Base-by-base conservation (phyloP, 2,888 invertebrate species). In the Eupithecia centaureata region DNA sequence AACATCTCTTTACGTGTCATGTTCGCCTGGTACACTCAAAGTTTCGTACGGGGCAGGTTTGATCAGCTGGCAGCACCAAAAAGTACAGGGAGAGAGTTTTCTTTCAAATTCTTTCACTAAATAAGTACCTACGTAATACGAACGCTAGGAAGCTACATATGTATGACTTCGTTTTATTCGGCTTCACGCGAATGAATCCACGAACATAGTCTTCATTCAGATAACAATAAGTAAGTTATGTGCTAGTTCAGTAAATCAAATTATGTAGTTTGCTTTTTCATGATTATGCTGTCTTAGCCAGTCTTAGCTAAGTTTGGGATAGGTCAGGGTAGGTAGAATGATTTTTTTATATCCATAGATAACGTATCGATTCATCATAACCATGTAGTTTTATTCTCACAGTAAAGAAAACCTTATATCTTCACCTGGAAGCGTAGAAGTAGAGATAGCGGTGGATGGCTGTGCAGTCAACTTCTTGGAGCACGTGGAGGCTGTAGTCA, bases 401-500 rank as follows among this genome's bases (percentile, higher is more conserved):
- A 75, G 73, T 5, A 30, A 58, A 15, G 63, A 61, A 42, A 68
- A 68, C 27, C 57, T 68, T 0, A 71, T 91, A 54, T 80, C 77
- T 42, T 81, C 90, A 2, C 76, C 77, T 27, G 82, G 83, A 60
- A 78, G 77, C 30, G 73, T 86, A 1, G 79, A 82, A 28, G 76
- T 91, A n/a, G 56, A 77, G 56, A 94, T 97, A 76, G 68, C 86
- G 32, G 94, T 95, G 1, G 86, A 91, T 59, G 94, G 93, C 32
- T 97, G 97, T 81, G 77, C 79, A 38, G 90, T 98, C 22, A 94
- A 94, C 71, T 97, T 94, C 86, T 86, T 98, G 76, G 98, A 99
- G 86, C 98, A 98, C 85, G 96, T 98, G 1, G 96, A 98, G 89
- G 84, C 98, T n/a, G 89, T 94, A 69, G 89, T 96, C 4, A 96